A percentile compares a stretch with the other conserved stretches of the same genome.
Conservation (phyloP, 2,888 invertebrate genomes). For the Campoletis raptor region DNA sequence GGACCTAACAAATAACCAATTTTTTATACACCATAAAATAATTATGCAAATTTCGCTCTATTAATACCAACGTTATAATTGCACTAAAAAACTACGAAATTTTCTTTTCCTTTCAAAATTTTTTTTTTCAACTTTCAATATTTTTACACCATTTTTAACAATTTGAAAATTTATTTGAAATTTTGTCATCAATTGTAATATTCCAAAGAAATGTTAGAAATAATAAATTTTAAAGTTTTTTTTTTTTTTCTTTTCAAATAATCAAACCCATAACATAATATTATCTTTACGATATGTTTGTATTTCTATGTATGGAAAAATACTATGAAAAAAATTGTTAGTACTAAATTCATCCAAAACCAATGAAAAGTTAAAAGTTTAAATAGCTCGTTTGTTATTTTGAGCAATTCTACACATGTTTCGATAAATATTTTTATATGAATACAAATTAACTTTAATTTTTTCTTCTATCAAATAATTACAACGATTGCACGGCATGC, state of each 20-base stretch:
- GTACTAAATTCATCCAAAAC: background rate
- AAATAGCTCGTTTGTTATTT: background rate
- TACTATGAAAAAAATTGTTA: background rate
- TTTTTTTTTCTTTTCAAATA: background rate
- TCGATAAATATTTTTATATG: background rate
- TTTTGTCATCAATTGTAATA: background rate
- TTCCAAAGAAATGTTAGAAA: background rate
- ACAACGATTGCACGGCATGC: background rate
- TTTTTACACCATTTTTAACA: background rate
- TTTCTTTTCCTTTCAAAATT: background rate
- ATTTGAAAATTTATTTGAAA: background rate
- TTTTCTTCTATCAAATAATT: background rate
- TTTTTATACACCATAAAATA: slow-evolving; percentile 82
- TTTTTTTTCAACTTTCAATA: background rate
- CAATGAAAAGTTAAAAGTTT: background rate
- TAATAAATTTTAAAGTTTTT: background rate
- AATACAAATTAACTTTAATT: background rate
- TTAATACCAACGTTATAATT: slow-evolving; percentile 82
- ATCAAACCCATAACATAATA: background rate
- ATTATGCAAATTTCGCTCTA: slow-evolving; percentile 75
- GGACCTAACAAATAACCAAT: slow-evolving; percentile 86
- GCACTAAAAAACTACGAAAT: slow-evolving; percentile 72
- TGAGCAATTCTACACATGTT: background rate
- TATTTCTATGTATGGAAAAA: background rate
- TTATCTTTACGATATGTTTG: background rate